A percentile compares a stretch with the other conserved stretches of the same genome.
These are phyloP conservation scores for Azemiops feae DNA, from an alignment of 2,113 vertebrate species.

Conservation along the genomic window DNA sequence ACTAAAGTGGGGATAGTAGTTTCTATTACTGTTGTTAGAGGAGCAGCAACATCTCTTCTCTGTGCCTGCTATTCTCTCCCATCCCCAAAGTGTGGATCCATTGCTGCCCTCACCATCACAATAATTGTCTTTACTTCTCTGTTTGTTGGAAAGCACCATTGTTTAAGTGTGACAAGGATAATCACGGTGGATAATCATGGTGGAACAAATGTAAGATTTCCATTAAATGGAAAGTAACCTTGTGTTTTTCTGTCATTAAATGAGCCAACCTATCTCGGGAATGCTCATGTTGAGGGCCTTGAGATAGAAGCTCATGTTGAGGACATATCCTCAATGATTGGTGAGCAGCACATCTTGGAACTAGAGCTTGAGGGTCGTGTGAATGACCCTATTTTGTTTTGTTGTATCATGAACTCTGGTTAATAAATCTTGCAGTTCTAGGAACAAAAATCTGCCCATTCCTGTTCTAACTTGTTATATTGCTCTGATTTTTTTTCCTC, in stretches of 20 bases:
- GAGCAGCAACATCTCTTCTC: not conserved
- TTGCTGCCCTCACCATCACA: not conserved
- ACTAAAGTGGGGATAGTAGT: not conserved
- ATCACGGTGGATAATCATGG: not conserved
- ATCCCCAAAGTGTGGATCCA: not conserved
- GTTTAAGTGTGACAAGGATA: not conserved
- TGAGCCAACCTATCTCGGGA: not conserved
- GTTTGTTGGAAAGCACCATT: not conserved
- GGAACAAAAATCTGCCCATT: not conserved
- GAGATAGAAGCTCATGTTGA: not conserved
- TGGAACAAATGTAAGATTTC: not conserved
- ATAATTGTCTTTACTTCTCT: not conserved
- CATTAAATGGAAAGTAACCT: not conserved
- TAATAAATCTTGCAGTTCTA: not conserved
- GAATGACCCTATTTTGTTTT: not conserved
- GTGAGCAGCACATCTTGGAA: not conserved
- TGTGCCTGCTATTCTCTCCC: not conserved
- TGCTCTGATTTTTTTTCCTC: not conserved
- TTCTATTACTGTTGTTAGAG: not conserved
- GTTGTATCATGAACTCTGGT: not conserved
- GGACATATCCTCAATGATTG: not conserved
- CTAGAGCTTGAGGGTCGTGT: not conserved
- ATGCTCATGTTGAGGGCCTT: not conserved
- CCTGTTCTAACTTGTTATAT: not conserved
- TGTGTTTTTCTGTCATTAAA: not conserved